phyloP scores from a whole-genome alignment of 1,140 invertebrate genomes.

The Helicoverpa zea region DNA sequence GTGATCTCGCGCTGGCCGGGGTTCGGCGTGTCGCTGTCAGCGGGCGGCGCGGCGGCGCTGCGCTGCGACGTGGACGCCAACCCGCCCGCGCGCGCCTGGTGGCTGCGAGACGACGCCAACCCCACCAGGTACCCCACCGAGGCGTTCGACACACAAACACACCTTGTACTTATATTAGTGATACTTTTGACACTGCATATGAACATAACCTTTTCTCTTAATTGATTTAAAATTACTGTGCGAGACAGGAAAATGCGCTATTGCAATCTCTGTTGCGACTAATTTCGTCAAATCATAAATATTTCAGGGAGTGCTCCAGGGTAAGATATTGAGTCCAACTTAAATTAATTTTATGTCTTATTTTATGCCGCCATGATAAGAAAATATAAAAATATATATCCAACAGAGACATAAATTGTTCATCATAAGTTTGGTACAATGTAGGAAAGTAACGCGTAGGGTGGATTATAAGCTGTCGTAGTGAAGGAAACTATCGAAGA shows the following conservation, averaged over 20 bases:
- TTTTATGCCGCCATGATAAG: too few relatives aligned
- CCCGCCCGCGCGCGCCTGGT: conserved; percentile 94
- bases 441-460: background rate
- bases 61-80: conserved; percentile 97
- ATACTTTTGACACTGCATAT: too few relatives aligned
- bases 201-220: too few relatives aligned
- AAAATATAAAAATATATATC: background rate
- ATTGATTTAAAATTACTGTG: too few relatives aligned
- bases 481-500: background rate
- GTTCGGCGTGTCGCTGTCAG: conserved; percentile 94
- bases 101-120: conserved; percentile 91
- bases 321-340: background rate
- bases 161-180: background rate
- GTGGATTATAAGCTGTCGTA: conserved; percentile 10
- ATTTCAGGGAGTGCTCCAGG: background rate
- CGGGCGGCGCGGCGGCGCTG: conserved; percentile 94
- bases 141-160: background rate
- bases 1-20: conserved; percentile 95
- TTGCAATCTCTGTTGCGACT: too few relatives aligned
- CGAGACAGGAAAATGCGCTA: too few relatives aligned
- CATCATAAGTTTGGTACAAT: conserved; percentile 1
- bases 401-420: background rate
- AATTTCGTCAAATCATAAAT: too few relatives aligned
- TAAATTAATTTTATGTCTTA: background rate
- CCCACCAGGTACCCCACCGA: conserved; percentile 85